phyloP scores from a whole-genome alignment of 1,140 invertebrate genomes.

The Choristoneura fumiferana region DNA sequence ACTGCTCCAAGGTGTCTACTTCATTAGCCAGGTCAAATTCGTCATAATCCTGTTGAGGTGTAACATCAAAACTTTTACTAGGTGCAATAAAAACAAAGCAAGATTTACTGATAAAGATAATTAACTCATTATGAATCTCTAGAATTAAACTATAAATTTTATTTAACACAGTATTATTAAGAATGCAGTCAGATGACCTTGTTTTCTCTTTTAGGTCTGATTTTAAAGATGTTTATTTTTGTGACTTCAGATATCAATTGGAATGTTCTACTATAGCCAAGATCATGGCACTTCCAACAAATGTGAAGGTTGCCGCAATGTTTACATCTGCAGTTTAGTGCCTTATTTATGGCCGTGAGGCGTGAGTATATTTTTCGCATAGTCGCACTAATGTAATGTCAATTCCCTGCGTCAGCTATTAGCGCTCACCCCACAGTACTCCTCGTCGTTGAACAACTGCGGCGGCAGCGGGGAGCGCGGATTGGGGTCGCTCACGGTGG shows the following conservation, averaged over 20 bases:
- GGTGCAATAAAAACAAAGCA: too few species aligned
- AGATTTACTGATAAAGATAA: too few species aligned
- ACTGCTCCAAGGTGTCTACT: constrained; percentile 92
- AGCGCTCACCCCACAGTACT: constrained; percentile 93
- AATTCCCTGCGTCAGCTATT: neutral
- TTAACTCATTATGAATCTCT: too few species aligned
- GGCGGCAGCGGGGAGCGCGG: constrained; percentile 89
- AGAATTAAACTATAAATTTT: neutral
- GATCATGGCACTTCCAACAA: neutral
- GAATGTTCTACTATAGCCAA: constrained; percentile 9
- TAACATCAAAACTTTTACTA: constrained; percentile 15
- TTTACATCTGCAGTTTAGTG: constrained; percentile 1
- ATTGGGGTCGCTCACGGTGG: constrained; percentile 81
- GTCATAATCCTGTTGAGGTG: constrained; percentile 89
- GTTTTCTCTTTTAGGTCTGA: too few species aligned
- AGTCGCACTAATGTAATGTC: too few species aligned
- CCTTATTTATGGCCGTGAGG: neutral
- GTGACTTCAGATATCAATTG: neutral
- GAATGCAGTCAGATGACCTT: too few species aligned
- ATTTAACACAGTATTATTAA: neutral
- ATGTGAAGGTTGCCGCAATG: neutral
- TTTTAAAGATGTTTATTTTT: neutral
- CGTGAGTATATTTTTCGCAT: too few species aligned
- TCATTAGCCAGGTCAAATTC: constrained; percentile 95
- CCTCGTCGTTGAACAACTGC: constrained; percentile 95